A percentile compares a stretch with the other conserved stretches of the same genome.
Conservation (phyloP, 2,888 invertebrate species). For the Lobophora halterata region DNA sequence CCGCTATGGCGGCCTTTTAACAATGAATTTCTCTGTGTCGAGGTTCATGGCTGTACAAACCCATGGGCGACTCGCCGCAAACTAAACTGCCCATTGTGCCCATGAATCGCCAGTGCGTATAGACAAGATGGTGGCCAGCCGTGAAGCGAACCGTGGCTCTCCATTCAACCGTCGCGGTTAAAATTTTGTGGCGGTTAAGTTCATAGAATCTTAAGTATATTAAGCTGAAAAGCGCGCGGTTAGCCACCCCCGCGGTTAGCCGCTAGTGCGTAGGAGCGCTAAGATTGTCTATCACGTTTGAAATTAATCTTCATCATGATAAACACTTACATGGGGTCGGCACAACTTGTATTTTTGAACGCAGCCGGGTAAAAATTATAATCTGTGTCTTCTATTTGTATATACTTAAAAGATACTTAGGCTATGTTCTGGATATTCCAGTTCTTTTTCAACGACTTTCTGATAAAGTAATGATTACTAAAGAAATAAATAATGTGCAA, state of each 20-base stretch:
- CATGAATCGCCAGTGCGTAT: conserved; percentile 25
- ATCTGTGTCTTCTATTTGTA: no score
- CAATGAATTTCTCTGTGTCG: conserved; percentile 23
- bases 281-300: no score
- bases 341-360: no score
- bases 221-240: no score
- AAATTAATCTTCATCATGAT: no score
- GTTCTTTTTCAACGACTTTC: neutral
- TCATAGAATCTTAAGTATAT: conserved; percentile 21
- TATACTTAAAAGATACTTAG: neutral
- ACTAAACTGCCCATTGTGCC: no score
- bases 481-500: no score
- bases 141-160: conserved; percentile 20
- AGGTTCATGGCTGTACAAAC: conserved; percentile 22
- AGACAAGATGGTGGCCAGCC: conserved; percentile 22
- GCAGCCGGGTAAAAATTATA: no score
- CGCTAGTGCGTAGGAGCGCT: no score
- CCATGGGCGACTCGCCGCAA: conserved; percentile 9
- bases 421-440: neutral
- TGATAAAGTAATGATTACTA: neutral
- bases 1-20: no score
- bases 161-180: conserved; percentile 26
- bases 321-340: no score
- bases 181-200: conserved; percentile 26
- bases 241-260: no score